A percentile compares a stretch with the other conserved stretches of the same genome.
Conservation (phyloP, 2,113 vertebrate species). For the Mastomys natalensis region DNA sequence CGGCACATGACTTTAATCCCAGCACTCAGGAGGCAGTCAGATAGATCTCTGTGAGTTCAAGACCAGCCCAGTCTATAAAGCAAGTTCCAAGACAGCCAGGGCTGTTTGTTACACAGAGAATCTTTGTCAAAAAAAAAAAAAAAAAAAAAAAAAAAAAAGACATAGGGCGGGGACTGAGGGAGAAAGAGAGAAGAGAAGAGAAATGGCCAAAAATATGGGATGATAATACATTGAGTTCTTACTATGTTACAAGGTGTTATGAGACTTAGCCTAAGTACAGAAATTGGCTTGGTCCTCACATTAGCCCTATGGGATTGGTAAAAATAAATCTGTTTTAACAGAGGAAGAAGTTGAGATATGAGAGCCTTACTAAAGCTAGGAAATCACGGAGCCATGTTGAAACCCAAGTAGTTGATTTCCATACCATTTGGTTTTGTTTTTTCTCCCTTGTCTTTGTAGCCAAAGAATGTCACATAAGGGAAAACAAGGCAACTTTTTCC, state of each 20-base stretch:
- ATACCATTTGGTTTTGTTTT: neutral
- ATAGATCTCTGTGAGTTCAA: neutral
- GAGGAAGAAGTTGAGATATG: neutral
- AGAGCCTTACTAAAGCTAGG: neutral
- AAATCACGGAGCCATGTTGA: neutral
- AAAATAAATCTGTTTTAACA: constrained; percentile 28
- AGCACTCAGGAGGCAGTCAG: neutral
- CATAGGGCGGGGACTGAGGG: too few species aligned
- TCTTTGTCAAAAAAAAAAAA: too few species aligned
- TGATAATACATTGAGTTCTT: neutral
- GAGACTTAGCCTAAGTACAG: neutral
- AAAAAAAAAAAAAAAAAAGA: too few species aligned
- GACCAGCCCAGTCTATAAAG: neutral
- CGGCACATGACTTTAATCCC: neutral
- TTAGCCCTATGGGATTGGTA: neutral
- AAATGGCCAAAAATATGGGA: neutral
- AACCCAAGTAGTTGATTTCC: neutral
- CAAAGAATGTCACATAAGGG: neutral
- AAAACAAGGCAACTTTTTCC: constrained; percentile 31
- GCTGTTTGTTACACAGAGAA: neutral
- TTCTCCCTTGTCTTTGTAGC: neutral
- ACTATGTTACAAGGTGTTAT: neutral
- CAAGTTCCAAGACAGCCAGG: neutral
- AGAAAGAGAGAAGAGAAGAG: neutral
- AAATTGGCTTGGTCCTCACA: neutral